These are phyloP conservation scores for Cataglyphis hispanica DNA, from an alignment of 1,140 invertebrate species.

Conservation along the genomic window DNA sequence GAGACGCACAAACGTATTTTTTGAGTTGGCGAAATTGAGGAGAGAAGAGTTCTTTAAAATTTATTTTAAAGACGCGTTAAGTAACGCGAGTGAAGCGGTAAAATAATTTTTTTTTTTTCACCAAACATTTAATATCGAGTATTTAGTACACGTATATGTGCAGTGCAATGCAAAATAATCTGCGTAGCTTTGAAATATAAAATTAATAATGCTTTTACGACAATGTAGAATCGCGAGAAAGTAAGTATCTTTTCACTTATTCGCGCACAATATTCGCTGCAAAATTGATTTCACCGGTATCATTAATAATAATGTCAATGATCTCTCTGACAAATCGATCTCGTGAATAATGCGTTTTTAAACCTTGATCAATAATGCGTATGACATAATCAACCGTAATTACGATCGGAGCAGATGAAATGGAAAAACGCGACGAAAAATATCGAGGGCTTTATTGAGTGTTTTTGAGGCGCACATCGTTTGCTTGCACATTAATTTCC, in stretches of 20 bases:
- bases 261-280: slow-evolving; percentile 8
- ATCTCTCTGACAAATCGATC: slow-evolving; percentile 44
- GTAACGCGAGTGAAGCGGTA: too few relatives aligned
- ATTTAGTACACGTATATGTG: too few relatives aligned
- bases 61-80: not conserved
- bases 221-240: slow-evolving; percentile 17
- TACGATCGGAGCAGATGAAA: slow-evolving; percentile 5
- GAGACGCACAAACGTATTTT: not conserved
- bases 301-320: slow-evolving; percentile 54
- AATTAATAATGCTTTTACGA: slow-evolving; percentile 22
- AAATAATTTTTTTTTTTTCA: too few relatives aligned
- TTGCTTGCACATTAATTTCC: slow-evolving; percentile 27
- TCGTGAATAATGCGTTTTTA: slow-evolving; percentile 50
- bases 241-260: slow-evolving; percentile 30
- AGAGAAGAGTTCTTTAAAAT: not conserved
- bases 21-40: not conserved
- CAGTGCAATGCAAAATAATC: not conserved
- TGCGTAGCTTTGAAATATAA: not conserved
- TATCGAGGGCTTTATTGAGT: not conserved
- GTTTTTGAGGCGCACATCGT: not conserved
- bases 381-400: slow-evolving; percentile 46
- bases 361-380: slow-evolving; percentile 57
- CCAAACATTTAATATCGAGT: too few relatives aligned
- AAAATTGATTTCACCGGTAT: slow-evolving; percentile 35
- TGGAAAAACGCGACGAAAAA: slow-evolving; percentile 29